phyloP scores from a whole-genome alignment of 2,797 vertebrate species.

The Gadopsis marmoratus region DNA sequence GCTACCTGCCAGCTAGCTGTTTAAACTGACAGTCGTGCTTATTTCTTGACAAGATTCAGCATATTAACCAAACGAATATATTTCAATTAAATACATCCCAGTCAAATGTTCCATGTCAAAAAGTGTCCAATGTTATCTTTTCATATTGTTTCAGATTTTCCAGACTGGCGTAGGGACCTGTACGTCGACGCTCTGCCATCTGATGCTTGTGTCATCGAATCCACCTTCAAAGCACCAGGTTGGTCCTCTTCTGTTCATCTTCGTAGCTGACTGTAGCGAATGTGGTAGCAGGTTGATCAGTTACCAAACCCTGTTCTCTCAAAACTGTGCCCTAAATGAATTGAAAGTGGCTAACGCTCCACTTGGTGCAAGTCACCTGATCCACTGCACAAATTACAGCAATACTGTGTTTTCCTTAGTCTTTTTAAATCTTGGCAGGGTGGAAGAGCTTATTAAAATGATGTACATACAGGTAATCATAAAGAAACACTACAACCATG shows the following conservation, averaged over 20 bases:
- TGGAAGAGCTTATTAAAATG: background rate
- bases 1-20: too few relatives aligned
- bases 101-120: background rate
- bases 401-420: background rate
- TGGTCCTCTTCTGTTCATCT: conserved; percentile 10
- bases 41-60: background rate
- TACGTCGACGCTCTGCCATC: conserved; percentile 14
- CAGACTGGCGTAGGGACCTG: background rate
- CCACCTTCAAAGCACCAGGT: conserved; percentile 49
- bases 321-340: background rate
- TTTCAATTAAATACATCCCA: background rate
- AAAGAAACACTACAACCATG: background rate
- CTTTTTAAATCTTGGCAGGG: background rate
- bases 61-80: background rate
- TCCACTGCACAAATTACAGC: background rate
- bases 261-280: too few relatives aligned
- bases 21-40: too few relatives aligned
- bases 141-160: conserved; percentile 7
- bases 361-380: background rate
- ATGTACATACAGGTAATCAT: background rate
- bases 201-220: conserved; percentile 25
- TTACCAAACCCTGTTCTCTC: background rate
- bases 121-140: background rate
- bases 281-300: background rate
- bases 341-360: too few relatives aligned